Percentiles rank a stretch among this genome's conserved stretches.
These are phyloP conservation scores for Brachypterus glaber DNA, from an alignment of 2,888 invertebrate species.

Conservation along the genomic window DNA sequence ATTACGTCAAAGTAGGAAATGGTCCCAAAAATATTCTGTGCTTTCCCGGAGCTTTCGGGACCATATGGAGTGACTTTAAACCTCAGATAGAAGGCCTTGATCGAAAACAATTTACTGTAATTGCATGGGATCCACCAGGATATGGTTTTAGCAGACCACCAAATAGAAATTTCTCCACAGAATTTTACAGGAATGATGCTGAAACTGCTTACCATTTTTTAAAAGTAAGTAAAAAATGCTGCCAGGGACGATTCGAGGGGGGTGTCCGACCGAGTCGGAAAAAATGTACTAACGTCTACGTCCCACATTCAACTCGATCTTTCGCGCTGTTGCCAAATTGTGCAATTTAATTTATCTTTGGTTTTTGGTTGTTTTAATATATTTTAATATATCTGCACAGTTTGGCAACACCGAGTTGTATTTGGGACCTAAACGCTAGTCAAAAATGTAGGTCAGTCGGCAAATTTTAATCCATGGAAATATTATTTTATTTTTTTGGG, in stretches of 20 bases:
- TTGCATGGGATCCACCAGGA: constrained; percentile 81
- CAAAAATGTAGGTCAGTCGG: no score
- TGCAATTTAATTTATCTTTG: constrained; percentile 3
- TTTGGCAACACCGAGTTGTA: no score
- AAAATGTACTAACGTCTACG: no score
- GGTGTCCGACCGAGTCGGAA: no score
- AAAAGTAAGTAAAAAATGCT: no score
- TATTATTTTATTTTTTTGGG: no score
- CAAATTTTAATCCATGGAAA: no score
- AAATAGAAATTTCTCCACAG: constrained; percentile 54
- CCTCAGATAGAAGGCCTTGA: constrained; percentile 64
- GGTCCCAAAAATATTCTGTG: constrained; percentile 56
- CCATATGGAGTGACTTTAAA: constrained; percentile 73
- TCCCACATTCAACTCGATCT: no score
- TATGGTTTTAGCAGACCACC: constrained; percentile 80
- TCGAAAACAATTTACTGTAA: constrained; percentile 50
- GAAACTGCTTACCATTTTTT: constrained; percentile 59
- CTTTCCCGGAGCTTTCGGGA: constrained; percentile 73
- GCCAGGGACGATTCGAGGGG: neutral
- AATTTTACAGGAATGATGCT: constrained; percentile 71
- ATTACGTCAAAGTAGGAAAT: constrained; percentile 53
- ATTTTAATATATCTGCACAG: neutral
- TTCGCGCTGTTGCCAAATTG: no score
- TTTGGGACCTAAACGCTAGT: no score
- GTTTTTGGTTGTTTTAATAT: constrained; percentile 2